Conservation (phyloP, 1,140 invertebrate species). For the Hypsibius dujardini region DNA sequence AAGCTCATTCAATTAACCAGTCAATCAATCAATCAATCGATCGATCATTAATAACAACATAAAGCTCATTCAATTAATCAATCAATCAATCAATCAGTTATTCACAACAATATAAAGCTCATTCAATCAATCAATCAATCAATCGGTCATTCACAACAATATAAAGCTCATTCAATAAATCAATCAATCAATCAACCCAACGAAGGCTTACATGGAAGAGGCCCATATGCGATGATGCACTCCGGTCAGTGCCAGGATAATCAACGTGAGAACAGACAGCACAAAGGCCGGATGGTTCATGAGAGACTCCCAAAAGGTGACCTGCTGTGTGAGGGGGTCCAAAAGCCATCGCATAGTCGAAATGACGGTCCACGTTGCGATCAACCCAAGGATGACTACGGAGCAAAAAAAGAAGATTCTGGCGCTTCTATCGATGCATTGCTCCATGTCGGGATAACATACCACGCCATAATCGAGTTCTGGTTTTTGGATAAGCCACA, state of each 20-base stretch:
- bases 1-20: too few relatives aligned
- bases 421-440: neutral
- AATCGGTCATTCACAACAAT: too few relatives aligned
- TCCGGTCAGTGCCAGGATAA: neutral
- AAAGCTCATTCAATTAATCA: neutral
- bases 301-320: slow-evolving; percentile 5
- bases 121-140: too few relatives aligned
- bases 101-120: too few relatives aligned
- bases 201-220: neutral
- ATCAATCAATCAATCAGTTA: neutral
- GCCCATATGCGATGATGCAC: neutral
- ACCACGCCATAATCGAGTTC: neutral
- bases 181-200: neutral
- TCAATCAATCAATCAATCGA: too few relatives aligned
- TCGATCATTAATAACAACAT: too few relatives aligned
- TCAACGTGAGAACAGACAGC: neutral
- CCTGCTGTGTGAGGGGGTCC: slow-evolving; percentile 13
- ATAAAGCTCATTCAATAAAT: neutral
- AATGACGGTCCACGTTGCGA: neutral
- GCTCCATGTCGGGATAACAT: neutral
- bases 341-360: slow-evolving; percentile 10
- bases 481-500: neutral
- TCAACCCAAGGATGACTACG: neutral
- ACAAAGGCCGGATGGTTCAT: slow-evolving; percentile 14
- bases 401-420: neutral